A percentile compares a stretch with the other conserved stretches of the same genome.
These are phyloP conservation scores for Charina bottae DNA, from an alignment of 2,113 vertebrate species.

Conservation along the genomic window DNA sequence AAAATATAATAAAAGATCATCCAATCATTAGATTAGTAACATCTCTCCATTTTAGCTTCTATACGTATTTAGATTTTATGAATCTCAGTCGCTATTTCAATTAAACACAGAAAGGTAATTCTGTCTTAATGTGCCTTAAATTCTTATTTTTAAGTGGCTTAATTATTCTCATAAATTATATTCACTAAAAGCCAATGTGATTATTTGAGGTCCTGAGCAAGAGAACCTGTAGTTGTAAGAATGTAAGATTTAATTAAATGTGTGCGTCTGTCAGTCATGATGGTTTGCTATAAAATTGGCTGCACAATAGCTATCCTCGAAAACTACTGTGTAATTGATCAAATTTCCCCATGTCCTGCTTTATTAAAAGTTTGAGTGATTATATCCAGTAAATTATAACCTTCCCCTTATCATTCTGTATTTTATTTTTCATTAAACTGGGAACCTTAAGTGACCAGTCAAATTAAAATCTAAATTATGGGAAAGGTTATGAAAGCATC, in stretches of 20 bases:
- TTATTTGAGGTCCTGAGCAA: neutral
- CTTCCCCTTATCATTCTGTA: neutral
- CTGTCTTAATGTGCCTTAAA: neutral
- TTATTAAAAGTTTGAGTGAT: constrained; percentile 20
- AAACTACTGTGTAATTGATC: neutral
- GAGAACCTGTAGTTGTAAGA: neutral
- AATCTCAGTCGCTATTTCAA: neutral
- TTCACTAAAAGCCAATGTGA: neutral
- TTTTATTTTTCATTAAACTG: neutral
- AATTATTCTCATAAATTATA: neutral
- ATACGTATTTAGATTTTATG: neutral
- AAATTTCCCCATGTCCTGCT: neutral
- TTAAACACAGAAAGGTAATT: neutral
- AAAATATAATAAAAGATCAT: neutral
- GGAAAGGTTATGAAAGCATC: constrained; percentile 5
- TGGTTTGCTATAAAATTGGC: constrained; percentile 1
- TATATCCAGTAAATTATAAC: neutral
- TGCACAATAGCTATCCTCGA: neutral
- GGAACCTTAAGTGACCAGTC: neutral
- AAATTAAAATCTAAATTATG: constrained; percentile 28
- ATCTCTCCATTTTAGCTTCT: neutral
- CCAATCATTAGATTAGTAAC: neutral
- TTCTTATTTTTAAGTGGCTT: neutral
- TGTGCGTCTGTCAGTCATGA: constrained; percentile 1
- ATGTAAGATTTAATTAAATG: constrained; percentile 5